Percentiles rank a stretch among this genome's conserved stretches.
Conservation (phyloP, 2,888 invertebrate genomes). For the Caenorhabditis angaria region DNA sequence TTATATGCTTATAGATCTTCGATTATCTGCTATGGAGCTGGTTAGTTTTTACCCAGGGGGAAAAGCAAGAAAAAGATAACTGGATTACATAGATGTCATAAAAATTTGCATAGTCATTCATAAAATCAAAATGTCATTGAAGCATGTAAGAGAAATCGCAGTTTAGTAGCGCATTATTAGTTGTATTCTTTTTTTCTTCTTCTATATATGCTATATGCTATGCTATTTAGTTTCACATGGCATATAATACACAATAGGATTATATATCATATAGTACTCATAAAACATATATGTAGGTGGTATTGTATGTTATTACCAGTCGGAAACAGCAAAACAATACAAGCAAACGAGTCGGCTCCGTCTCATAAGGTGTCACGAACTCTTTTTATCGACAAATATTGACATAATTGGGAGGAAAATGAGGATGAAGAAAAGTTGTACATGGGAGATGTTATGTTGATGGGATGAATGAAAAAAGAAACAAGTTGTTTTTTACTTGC, state of each 20-base stretch:
- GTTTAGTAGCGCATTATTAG: neutral
- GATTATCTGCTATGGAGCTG: constrained; percentile 36
- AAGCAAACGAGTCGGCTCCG: neutral
- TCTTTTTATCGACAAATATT: constrained; percentile 31
- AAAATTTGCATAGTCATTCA: constrained; percentile 9
- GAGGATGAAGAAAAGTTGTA: constrained; percentile 9
- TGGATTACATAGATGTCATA: neutral
- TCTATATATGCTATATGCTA: neutral
- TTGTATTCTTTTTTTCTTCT: no score
- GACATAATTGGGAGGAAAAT: constrained; percentile 24
- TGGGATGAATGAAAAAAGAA: neutral
- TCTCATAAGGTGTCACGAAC: constrained; percentile 1
- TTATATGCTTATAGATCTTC: constrained; percentile 44
- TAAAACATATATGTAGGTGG: neutral
- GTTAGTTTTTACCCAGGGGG: constrained; percentile 15
- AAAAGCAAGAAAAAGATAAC: neutral
- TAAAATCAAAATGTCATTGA: neutral
- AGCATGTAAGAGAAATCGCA: neutral
- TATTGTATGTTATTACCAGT: constrained; percentile 4
- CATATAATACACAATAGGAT: neutral
- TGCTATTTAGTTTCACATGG: constrained; percentile 2
- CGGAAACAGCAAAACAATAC: neutral
- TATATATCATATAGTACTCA: no score
- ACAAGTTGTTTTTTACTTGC: no score
- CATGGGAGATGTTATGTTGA: constrained; percentile 9